Conservation (phyloP, 2,113 vertebrate genomes). For the Xyrauchen texanus region DNA sequence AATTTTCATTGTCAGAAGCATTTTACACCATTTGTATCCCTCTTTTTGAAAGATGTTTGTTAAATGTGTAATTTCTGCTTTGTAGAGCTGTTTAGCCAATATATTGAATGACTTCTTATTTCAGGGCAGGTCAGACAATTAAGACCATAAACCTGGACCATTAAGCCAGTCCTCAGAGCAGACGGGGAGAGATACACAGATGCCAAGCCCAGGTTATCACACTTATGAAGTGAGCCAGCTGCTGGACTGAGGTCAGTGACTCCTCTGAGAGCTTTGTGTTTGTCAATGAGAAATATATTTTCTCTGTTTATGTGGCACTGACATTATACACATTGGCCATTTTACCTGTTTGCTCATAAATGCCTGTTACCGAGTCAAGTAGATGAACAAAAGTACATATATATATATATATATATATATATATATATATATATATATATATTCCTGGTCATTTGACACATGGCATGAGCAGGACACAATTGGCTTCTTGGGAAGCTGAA, state of each 20-base stretch:
- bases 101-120: not conserved
- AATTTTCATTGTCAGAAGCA: no score
- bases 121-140: not conserved
- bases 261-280: conserved; percentile 46
- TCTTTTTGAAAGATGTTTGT: not conserved
- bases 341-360: conserved; percentile 15
- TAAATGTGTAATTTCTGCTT: not conserved
- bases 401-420: not conserved
- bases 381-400: conserved; percentile 16
- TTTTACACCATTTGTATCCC: not conserved
- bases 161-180: conserved; percentile 54
- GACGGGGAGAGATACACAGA: conserved; percentile 49
- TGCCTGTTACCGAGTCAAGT: not conserved
- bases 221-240: conserved; percentile 53
- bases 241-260: conserved; percentile 54
- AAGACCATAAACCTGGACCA: no score
- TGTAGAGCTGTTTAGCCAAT: not conserved
- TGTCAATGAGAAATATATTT: conserved; percentile 32
- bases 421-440: not conserved
- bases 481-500: conserved; percentile 43
- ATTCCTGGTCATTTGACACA: conserved; percentile 1
- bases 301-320: conserved; percentile 26
- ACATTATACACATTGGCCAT: conserved; percentile 10
- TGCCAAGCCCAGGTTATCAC: conserved; percentile 30
- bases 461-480: conserved; percentile 33